Percentiles rank a stretch among this genome's conserved stretches.
phyloP scores from a whole-genome alignment of 2,797 vertebrate species.

The Esox lucius region DNA sequence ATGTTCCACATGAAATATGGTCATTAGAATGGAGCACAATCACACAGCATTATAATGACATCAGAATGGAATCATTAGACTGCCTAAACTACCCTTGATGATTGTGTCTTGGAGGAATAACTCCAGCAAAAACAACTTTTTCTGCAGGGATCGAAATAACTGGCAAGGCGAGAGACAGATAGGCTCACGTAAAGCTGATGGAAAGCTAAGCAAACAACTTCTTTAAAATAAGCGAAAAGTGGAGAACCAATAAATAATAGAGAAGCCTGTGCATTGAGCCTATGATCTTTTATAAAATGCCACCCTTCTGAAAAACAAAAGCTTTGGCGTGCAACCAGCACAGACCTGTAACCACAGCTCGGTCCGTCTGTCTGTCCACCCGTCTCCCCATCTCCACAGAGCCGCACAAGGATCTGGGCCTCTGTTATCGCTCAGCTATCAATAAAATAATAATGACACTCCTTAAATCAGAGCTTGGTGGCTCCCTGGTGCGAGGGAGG shows the following conservation, averaged over 20 bases:
- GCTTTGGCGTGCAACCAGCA: neutral
- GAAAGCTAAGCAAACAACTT: slow-evolving; percentile 60
- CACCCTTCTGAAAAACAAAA: neutral
- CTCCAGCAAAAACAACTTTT: slow-evolving; percentile 58
- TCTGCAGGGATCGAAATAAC: slow-evolving; percentile 21
- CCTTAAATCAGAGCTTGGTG: slow-evolving; percentile 40
- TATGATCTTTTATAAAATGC: slow-evolving; percentile 62
- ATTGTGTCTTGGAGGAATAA: slow-evolving; percentile 45
- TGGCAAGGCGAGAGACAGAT: slow-evolving; percentile 40
- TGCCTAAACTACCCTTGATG: slow-evolving; percentile 55
- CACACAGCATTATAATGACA: slow-evolving; percentile 57
- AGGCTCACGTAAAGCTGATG: slow-evolving; percentile 32
- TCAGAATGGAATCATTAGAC: slow-evolving; percentile 53
- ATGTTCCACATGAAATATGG: slow-evolving; percentile 54
- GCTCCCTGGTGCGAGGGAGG: neutral
- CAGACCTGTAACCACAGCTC: neutral
- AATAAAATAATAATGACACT: slow-evolving; percentile 49
- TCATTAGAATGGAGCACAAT: slow-evolving; percentile 62
- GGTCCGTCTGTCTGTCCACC: slow-evolving; percentile 30
- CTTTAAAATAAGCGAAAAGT: slow-evolving; percentile 50
- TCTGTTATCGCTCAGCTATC: slow-evolving; percentile 39
- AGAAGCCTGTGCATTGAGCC: slow-evolving; percentile 45
- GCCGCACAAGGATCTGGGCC: slow-evolving; percentile 36
- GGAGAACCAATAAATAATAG: slow-evolving; percentile 63
- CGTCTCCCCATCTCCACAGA: slow-evolving; percentile 28